Percentiles rank a stretch among this genome's conserved stretches.
phyloP scores from a whole-genome alignment of 2,888 invertebrate species.

The Ormyrus rosae region DNA sequence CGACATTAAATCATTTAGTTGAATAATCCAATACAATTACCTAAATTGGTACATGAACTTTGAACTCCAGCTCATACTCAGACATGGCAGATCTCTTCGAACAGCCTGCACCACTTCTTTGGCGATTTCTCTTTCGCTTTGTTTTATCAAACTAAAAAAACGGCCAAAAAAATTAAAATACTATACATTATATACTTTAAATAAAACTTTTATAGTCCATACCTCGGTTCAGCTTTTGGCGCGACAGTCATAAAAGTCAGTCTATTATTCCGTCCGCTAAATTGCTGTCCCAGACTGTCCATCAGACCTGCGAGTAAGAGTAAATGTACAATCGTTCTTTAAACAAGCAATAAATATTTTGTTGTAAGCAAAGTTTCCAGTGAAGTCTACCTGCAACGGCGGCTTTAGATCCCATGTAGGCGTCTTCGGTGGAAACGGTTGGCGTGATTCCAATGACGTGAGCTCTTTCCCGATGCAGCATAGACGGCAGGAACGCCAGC shows the following conservation, averaged over 20 bases:
- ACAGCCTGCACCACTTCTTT: constrained; percentile 69
- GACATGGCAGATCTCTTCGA: constrained; percentile 63
- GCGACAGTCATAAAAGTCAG: constrained; percentile 70
- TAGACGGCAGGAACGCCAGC: constrained; percentile 70
- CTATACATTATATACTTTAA: not conserved
- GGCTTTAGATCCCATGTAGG: constrained; percentile 68
- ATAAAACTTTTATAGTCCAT: constrained; percentile 27
- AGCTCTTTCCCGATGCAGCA: constrained; percentile 65
- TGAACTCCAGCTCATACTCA: constrained; percentile 64
- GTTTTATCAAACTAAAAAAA: constrained; percentile 60
- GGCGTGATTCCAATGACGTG: constrained; percentile 71
- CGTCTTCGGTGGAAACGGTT: constrained; percentile 65
- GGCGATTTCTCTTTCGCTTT: constrained; percentile 67
- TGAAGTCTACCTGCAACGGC: constrained; percentile 66
- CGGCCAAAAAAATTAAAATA: not conserved
- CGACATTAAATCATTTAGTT: too few relatives aligned
- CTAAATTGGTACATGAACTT: constrained; percentile 63
- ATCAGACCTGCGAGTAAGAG: constrained; percentile 65
- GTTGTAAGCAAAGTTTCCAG: not conserved
- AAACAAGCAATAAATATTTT: not conserved
- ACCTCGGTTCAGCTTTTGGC: constrained; percentile 67
- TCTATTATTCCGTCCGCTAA: constrained; percentile 62
- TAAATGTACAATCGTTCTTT: not conserved
- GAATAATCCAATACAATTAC: constrained; percentile 54
- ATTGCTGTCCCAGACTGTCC: constrained; percentile 67